phyloP scores from a whole-genome alignment of 1,140 invertebrate species.

The Paramacrobiotus metropolitanus region DNA sequence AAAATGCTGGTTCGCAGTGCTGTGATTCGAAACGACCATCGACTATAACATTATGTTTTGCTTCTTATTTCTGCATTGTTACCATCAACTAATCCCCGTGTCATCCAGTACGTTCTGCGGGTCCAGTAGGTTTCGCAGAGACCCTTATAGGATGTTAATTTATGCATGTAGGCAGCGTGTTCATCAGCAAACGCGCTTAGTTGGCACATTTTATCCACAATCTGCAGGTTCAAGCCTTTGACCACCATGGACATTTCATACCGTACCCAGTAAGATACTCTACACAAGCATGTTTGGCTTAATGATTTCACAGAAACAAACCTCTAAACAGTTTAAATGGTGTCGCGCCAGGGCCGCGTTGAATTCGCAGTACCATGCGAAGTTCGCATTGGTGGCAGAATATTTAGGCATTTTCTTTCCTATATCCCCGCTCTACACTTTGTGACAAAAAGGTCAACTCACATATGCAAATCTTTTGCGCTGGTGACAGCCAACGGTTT shows the following conservation, averaged over 20 bases:
- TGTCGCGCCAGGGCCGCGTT: neutral
- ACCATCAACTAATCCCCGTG: neutral
- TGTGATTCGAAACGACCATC: no score
- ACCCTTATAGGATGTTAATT: neutral
- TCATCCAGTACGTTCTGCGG: neutral
- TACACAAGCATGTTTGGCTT: no score
- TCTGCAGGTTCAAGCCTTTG: no score
- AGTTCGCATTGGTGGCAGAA: neutral
- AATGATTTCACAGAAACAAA: no score
- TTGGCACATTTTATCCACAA: neutral
- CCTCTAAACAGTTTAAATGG: neutral
- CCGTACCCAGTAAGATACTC: no score
- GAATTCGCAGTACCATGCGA: constrained; percentile 1
- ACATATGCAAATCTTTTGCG: no score
- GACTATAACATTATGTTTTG: no score
- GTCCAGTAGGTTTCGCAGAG: neutral
- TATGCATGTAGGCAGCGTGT: neutral
- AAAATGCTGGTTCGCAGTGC: neutral
- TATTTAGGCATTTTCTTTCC: neutral
- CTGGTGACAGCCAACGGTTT: no score
- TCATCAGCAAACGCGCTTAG: neutral
- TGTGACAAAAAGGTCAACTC: no score
- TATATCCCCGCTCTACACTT: neutral
- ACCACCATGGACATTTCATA: no score
- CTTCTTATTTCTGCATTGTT: no score